A percentile compares a stretch with the other conserved stretches of the same genome.
Conservation (phyloP, 30 jellyfish, hydroid and myxozoan species). For the Phacellophora camtschatica region DNA sequence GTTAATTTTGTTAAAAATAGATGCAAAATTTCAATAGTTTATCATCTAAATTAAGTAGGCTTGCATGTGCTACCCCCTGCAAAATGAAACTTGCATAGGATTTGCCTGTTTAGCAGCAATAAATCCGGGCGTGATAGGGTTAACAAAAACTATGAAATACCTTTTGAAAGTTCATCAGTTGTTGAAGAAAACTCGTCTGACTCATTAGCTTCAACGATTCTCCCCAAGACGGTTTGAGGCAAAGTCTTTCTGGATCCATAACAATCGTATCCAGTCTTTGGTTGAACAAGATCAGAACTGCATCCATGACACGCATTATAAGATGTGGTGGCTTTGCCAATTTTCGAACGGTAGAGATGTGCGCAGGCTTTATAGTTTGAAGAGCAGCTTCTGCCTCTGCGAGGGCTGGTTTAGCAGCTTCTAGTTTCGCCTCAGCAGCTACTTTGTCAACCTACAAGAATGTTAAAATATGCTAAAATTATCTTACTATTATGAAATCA, state of each 20-base stretch:
- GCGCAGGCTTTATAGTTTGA: constrained; percentile 86
- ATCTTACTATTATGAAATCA: too few species aligned
- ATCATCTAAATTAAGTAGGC: too few species aligned
- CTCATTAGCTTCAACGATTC: constrained; percentile 81
- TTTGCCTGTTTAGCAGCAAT: too few species aligned
- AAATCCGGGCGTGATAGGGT: background rate
- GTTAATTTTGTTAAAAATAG: too few species aligned
- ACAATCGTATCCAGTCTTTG: constrained; percentile 67
- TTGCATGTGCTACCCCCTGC: too few species aligned
- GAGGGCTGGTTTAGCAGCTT: constrained; percentile 92
- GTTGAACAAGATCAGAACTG: constrained; percentile 70
- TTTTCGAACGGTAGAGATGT: constrained; percentile 69
- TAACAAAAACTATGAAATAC: background rate
- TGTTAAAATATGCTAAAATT: too few species aligned
- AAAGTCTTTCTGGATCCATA: constrained; percentile 76
- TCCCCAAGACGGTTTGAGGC: constrained; percentile 84
- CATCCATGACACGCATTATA: constrained; percentile 90
- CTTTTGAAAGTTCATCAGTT: constrained; percentile 69
- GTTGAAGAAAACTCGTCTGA: constrained; percentile 68
- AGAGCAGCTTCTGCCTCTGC: constrained; percentile 95
- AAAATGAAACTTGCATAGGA: too few species aligned
- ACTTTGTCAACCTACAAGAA: constrained; percentile 64
- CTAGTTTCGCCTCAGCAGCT: constrained; percentile 76
- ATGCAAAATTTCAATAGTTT: too few species aligned
- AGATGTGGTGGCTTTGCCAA: constrained; percentile 86